These are phyloP conservation scores for Trematomus loennbergii DNA, from an alignment of 2,113 vertebrate genomes.

Conservation along the genomic window DNA sequence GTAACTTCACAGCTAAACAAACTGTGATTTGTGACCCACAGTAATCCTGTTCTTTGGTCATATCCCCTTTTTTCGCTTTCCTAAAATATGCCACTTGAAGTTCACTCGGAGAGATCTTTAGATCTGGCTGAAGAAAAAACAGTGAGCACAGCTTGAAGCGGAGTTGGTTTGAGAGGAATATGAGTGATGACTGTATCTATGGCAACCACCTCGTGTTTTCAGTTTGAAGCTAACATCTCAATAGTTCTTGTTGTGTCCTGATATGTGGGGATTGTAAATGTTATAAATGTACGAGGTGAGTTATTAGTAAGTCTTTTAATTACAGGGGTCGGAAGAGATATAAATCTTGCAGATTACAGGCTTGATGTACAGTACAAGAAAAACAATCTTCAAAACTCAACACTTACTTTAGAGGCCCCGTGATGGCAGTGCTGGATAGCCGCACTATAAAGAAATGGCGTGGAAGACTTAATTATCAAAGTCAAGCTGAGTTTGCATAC, in stretches of 20 bases:
- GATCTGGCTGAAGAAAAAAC: conserved; percentile 72
- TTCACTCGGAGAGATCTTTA: conserved; percentile 65
- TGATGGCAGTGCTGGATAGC: conserved; percentile 63
- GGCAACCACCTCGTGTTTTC: conserved; percentile 80
- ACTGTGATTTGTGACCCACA: conserved; percentile 65
- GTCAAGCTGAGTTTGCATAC: conserved; percentile 59
- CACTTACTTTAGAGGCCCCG: conserved; percentile 57
- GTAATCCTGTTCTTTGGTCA: conserved; percentile 59
- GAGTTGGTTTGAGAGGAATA: conserved; percentile 64
- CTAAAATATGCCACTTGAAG: conserved; percentile 64
- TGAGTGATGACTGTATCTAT: conserved; percentile 79
- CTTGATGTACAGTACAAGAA: conserved; percentile 62
- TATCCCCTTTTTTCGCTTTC: conserved; percentile 59
- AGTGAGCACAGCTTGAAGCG: conserved; percentile 64
- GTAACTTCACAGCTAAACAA: conserved; percentile 66
- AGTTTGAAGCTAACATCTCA: conserved; percentile 73
- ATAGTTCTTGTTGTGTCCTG: conserved; percentile 69
- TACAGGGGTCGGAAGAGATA: conserved; percentile 74
- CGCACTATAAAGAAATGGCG: conserved; percentile 58
- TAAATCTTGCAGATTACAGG: conserved; percentile 84
- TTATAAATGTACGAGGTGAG: conserved; percentile 78
- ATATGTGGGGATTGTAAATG: conserved; percentile 80
- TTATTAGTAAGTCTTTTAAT: conserved; percentile 83
- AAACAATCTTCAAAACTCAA: conserved; percentile 79
- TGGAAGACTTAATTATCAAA: conserved; percentile 46